A percentile compares a stretch with the other conserved stretches of the same genome.
phyloP scores from a whole-genome alignment of 2,113 vertebrate species.

The Ailuropoda melanoleuca region DNA sequence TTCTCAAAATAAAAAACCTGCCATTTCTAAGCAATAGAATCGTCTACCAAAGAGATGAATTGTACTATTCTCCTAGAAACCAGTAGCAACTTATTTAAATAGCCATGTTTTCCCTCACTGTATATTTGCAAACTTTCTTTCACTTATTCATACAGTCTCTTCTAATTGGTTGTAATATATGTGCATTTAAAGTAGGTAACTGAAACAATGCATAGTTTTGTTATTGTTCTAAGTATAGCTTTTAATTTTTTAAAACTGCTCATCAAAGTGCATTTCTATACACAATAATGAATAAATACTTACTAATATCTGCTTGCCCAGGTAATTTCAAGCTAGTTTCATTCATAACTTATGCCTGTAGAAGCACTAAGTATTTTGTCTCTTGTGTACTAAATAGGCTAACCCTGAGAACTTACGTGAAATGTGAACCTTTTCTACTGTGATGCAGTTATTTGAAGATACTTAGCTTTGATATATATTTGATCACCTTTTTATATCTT shows the following conservation, averaged over 20 bases:
- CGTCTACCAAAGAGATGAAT: not conserved
- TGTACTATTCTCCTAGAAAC: not conserved
- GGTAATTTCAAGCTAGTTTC: not conserved
- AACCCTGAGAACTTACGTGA: not conserved
- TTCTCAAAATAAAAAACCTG: not conserved
- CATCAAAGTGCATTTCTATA: not conserved
- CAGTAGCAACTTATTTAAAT: not conserved
- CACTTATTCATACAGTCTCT: not conserved
- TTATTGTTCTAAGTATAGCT: not conserved
- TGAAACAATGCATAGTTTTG: not conserved
- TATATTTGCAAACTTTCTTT: not conserved
- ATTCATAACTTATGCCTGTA: not conserved
- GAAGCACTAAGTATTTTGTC: not conserved
- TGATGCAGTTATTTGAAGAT: not conserved
- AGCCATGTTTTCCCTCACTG: not conserved
- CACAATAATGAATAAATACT: not conserved
- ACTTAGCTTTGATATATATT: not conserved
- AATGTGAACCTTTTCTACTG: not conserved
- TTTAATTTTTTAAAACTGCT: not conserved
- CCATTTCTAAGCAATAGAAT: not conserved
- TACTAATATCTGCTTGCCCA: not conserved
- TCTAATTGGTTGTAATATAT: not conserved
- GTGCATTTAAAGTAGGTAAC: not conserved
- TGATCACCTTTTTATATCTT: conserved; percentile 60
- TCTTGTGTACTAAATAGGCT: not conserved